These are phyloP conservation scores for Pterostichus madidus DNA, from an alignment of 2,888 invertebrate species.

Conservation along the genomic window DNA sequence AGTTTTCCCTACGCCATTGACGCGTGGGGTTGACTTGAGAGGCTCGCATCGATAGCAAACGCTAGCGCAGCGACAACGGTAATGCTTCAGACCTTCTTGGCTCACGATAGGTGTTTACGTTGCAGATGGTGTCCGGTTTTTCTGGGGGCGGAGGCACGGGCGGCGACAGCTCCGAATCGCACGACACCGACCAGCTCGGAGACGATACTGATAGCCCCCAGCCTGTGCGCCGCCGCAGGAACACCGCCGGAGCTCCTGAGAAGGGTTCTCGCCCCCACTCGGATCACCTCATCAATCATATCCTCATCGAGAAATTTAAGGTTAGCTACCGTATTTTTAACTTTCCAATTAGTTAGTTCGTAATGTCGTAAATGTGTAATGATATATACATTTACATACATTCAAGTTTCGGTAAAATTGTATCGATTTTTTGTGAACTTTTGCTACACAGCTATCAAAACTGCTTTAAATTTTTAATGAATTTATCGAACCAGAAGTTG, in stretches of 20 bases:
- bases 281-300: conserved; percentile 81
- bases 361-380: conserved; percentile 46
- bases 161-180: conserved; percentile 81
- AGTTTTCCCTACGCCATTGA: too few species aligned
- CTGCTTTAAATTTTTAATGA: conserved; percentile 40
- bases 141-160: conserved; percentile 76
- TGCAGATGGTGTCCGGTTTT: conserved; percentile 78
- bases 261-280: conserved; percentile 79
- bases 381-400: conserved; percentile 50
- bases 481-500: conserved; percentile 8
- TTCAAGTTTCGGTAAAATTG: conserved; percentile 12
- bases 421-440: conserved; percentile 36
- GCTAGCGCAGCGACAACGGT: not conserved
- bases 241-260: conserved; percentile 72
- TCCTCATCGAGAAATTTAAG: conserved; percentile 81
- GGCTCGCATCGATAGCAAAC: not conserved
- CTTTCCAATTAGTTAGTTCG: not conserved
- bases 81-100: not conserved
- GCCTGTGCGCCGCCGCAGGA: conserved; percentile 77
- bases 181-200: conserved; percentile 79
- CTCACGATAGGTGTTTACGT: conserved; percentile 68
- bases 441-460: not conserved
- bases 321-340: conserved; percentile 72
- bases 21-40: too few species aligned
- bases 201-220: conserved; percentile 80